Percentiles rank a stretch among this genome's conserved stretches.
Evolutionary conservation across 2,888 invertebrate species (phyloP).

Genomic region (Andrena fulva): DNA sequence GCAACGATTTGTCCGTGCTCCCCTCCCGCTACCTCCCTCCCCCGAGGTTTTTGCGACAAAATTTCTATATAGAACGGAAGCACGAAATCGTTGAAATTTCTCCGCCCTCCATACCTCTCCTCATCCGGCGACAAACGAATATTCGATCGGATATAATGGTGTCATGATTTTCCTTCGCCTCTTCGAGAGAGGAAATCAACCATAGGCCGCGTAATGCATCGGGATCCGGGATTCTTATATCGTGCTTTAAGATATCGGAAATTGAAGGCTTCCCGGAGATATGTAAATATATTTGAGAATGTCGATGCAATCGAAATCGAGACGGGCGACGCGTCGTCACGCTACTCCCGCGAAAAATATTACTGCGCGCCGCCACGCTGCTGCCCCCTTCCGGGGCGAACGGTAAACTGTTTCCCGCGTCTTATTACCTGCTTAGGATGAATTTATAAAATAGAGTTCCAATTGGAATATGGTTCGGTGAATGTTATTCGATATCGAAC

Average conservation of each 20-base stretch:
- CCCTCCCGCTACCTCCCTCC: no score
- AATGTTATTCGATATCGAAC: slow-evolving; percentile 27
- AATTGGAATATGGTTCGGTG: slow-evolving; percentile 22
- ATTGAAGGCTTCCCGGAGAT: slow-evolving; percentile 24
- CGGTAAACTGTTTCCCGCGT: slow-evolving; percentile 12
- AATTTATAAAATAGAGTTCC: slow-evolving; percentile 27
- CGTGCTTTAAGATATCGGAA: slow-evolving; percentile 20
- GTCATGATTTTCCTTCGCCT: slow-evolving; percentile 12
- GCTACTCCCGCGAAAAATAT: slow-evolving; percentile 7
- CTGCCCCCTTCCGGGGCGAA: background rate
- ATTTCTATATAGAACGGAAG: slow-evolving; percentile 7
- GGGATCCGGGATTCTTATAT: slow-evolving; percentile 9
- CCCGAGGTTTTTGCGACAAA: background rate
- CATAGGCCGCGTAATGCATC: slow-evolving; percentile 17
- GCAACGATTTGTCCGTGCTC: slow-evolving; percentile 62
- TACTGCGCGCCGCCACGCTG: background rate
- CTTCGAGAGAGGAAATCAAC: slow-evolving; percentile 8
- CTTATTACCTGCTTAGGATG: slow-evolving; percentile 36
- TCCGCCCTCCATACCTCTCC: no score
- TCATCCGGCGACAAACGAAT: background rate
- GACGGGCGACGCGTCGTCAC: background rate
- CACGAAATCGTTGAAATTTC: slow-evolving; percentile 6
- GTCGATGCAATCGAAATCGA: slow-evolving; percentile 16
- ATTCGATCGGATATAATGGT: background rate
- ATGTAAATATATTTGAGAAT: background rate